Base-by-base conservation (phyloP, 2,113 vertebrate species). In the Myiozetetes cayanensis region DNA sequence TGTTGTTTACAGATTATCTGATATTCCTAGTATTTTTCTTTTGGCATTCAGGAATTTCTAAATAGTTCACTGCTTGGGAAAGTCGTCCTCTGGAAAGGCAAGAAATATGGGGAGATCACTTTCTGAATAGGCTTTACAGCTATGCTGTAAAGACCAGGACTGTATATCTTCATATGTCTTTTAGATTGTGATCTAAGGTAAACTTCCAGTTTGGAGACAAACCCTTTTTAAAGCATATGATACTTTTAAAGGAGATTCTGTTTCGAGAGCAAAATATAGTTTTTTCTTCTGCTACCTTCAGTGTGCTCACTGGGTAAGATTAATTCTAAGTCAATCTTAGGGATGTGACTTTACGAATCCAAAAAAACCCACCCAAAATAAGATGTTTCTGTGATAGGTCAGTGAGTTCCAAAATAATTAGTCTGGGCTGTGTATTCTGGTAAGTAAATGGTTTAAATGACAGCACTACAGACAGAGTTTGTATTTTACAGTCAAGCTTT, bases 1-100 rank as follows among this genome's bases (percentile, higher is more conserved):
- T 87, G 23, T 95, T 96, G 95, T 95, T 95, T 97, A 87, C 50
- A 86, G 73, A 77, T 97, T 87, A 39, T 91, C 77, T 94, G 39
- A 35, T 70, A 17, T 72, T 91, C 74, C 41, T 50, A 66, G 25
- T 80, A 8, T 83, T 94, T 80, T 82, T 68, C 4, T 67, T 97
- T 75, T 50, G 61, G 10, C 12, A 71, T 28, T 91, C 20, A 88
- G 59, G 52, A 88, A 47, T 74, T 83, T 82, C 28, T 71, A 61
- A 93, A 24, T 55, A 72, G 14, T 72, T 72, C 23, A 66, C 17
- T 56, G 10, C 24, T 85, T 87, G 76, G 39, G 73, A 80, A 86
- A 90, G n/a, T 52, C 14, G 50, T 78, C 9, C 8, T 65, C 49
- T 88, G 22, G 22, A 82, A 88, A 44, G 71, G 58, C 52, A 75